These are phyloP conservation scores for Anorthoa munda DNA, from an alignment of 2,888 invertebrate genomes.

Conservation along the genomic window DNA sequence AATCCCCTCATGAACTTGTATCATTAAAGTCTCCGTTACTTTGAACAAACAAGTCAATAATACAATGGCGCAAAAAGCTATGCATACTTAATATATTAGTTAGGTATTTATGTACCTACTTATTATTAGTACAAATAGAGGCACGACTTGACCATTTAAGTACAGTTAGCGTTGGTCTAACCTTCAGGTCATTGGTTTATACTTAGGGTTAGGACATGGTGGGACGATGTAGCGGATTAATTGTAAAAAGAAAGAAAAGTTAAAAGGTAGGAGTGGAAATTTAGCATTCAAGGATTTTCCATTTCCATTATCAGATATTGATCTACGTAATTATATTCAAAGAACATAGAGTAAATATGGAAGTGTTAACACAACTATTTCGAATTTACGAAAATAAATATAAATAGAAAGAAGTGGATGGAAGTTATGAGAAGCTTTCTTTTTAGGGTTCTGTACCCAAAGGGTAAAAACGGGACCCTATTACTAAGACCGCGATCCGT, in stretches of 20 bases:
- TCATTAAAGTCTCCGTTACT: constrained; percentile 66
- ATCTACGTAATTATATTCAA: too few species aligned
- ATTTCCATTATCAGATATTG: too few species aligned
- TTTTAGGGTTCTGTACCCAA: too few species aligned
- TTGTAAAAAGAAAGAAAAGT: not conserved
- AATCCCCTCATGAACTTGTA: constrained; percentile 14
- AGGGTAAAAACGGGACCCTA: too few species aligned
- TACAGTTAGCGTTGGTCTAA: constrained; percentile 72
- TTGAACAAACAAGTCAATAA: constrained; percentile 60
- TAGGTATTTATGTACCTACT: constrained; percentile 21
- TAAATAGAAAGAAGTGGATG: too few species aligned
- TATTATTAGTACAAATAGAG: constrained; percentile 67
- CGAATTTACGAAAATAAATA: too few species aligned
- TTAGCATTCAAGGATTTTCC: too few species aligned
- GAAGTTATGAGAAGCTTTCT: too few species aligned
- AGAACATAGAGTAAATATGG: too few species aligned
- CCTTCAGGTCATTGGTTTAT: constrained; percentile 72
- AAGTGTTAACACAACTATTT: too few species aligned
- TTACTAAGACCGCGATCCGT: too few species aligned
- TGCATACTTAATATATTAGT: constrained; percentile 44
- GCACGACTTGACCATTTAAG: constrained; percentile 71
- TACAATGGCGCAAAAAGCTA: constrained; percentile 67
- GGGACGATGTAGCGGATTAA: constrained; percentile 23
- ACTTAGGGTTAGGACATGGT: constrained; percentile 17
- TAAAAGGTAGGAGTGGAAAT: too few species aligned